Conservation (phyloP, 2,797 vertebrate species). For the Ciconia nigra region DNA sequence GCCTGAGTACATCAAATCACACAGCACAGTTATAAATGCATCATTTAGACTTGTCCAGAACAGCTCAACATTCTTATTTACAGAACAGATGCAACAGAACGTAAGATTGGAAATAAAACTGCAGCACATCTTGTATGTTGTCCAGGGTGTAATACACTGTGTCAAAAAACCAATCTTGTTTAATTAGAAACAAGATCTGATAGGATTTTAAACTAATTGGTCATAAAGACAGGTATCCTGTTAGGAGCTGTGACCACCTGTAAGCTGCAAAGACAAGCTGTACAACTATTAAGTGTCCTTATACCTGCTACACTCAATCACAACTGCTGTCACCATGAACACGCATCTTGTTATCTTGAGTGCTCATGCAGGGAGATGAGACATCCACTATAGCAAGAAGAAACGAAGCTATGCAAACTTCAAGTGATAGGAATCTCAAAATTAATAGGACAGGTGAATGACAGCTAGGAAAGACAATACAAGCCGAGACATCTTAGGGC, state of each 20-base stretch:
- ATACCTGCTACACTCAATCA: conserved; percentile 41
- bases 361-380: conserved; percentile 33
- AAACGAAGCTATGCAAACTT: conserved; percentile 30
- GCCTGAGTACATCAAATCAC: background rate
- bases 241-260: background rate
- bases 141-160: background rate
- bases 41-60: background rate
- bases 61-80: background rate
- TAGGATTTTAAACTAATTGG: conserved; percentile 42
- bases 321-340: conserved; percentile 11
- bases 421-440: conserved; percentile 48
- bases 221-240: conserved; percentile 35
- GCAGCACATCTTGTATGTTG: background rate
- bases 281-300: background rate
- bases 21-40: background rate
- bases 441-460: conserved; percentile 53
- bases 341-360: conserved; percentile 16
- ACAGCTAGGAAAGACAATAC: conserved; percentile 24
- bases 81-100: background rate
- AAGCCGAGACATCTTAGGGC: background rate
- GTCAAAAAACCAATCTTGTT: background rate
- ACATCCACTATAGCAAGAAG: background rate
- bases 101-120: background rate
- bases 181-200: conserved; percentile 45
- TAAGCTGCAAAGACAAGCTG: background rate